Base-by-base conservation (phyloP, 2,888 invertebrate genomes). In the Pheosia gnoma region DNA sequence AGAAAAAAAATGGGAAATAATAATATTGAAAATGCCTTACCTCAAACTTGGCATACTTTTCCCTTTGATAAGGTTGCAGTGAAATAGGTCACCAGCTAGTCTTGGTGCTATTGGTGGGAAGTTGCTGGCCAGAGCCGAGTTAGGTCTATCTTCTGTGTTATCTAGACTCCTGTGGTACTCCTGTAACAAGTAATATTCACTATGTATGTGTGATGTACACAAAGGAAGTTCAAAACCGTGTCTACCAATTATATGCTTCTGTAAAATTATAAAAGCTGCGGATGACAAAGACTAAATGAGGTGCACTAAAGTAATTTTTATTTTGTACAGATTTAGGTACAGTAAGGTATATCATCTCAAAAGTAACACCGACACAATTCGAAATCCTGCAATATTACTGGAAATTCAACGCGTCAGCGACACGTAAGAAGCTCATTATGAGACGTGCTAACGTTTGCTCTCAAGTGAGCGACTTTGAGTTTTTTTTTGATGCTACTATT, bases 1-100 rank as follows among this genome's bases (percentile, higher is more conserved):
- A 54, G 55, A 53, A 59, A 41, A 43, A 38, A 52, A 39, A 13
- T 58, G 49, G 45, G 55, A 58, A 57, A 6, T 61, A 61, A 65
- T 56, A 54, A 59, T 57, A 61, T 58, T 52, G n/a, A n/a, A 6
- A n/a, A 39, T 58, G 59, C 78, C 94, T 92, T 93, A 98, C 98
- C 98, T 98, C 67, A 98, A 94, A 83, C 98, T 98, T 4, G 98
- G 98, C 98, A 99, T 98, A 94, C 98, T 98, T 92, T 98, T 98
- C 66, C 98, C 98, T 94, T 98, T 98, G 66, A 97, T 96, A 59
- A 98, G 94, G 88, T 97, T 97, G 75, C 91, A 91, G 53, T 89
- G 90, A 68, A 95, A 93, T 58, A 93, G 82, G 74, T 94, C 94
- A 36, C 93, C 92, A 41, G 94, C 91, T 3, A 89, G 71, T 67